Percentiles rank a stretch among this genome's conserved stretches.
Evolutionary conservation across 2,113 vertebrate genomes (phyloP).

Genomic region (Triplophysa rosa): DNA sequence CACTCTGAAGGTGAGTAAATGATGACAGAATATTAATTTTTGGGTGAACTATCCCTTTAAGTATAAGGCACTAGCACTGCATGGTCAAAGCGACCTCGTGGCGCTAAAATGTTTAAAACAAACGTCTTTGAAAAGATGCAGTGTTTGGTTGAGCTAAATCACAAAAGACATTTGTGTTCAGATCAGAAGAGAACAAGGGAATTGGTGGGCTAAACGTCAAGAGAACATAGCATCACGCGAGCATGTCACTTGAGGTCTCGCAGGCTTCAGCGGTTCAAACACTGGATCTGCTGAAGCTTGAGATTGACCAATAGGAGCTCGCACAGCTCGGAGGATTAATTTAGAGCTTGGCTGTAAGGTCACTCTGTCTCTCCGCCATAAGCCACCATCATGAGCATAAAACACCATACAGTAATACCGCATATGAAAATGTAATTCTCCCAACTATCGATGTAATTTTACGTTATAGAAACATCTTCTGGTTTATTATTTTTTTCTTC

Average conservation of each 20-base stretch:
- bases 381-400: conserved; percentile 13
- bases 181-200: not conserved
- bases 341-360: conserved; percentile 37
- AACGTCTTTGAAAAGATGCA: not conserved
- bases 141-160: not conserved
- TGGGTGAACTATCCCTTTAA: too few species aligned
- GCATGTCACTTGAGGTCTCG: conserved; percentile 22
- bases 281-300: conserved; percentile 31
- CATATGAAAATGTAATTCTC: not conserved
- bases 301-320: conserved; percentile 41
- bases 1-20: too few species aligned
- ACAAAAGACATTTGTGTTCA: not conserved
- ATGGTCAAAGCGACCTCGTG: not conserved
- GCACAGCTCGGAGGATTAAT: conserved; percentile 40
- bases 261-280: conserved; percentile 8
- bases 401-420: not conserved
- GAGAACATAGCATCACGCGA: not conserved
- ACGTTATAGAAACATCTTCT: too few species aligned
- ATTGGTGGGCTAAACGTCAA: not conserved
- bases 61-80: too few species aligned
- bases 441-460: too few species aligned
- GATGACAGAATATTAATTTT: too few species aligned
- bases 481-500: too few species aligned
- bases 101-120: not conserved
- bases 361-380: conserved; percentile 18